These are phyloP conservation scores for Coluber constrictor DNA, from an alignment of 2,797 vertebrate genomes.

Conservation along the genomic window DNA sequence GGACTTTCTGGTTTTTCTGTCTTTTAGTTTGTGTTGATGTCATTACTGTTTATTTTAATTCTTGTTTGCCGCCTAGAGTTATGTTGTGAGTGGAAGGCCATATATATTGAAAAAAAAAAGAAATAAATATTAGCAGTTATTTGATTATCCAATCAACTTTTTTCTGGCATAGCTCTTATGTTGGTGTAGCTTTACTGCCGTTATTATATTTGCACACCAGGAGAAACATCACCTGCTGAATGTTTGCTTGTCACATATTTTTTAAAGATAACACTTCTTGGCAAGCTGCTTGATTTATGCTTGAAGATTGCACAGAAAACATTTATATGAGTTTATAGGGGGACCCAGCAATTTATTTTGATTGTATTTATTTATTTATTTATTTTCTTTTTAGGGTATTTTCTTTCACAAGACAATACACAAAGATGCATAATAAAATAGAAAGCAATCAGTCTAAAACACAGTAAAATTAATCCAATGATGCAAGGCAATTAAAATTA, in stretches of 20 bases:
- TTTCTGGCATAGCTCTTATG: background rate
- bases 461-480: background rate
- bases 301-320: background rate
- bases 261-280: background rate
- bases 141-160: background rate
- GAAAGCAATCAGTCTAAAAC: background rate
- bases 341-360: background rate
- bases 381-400: background rate
- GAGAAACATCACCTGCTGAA: background rate
- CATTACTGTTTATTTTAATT: background rate
- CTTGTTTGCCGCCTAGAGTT: background rate
- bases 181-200: background rate
- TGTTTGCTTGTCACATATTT: background rate
- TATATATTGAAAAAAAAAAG: background rate
- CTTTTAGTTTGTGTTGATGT: background rate
- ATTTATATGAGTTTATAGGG: background rate
- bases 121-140: background rate
- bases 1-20: too few species aligned
- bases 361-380: background rate
- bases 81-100: background rate
- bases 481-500: background rate
- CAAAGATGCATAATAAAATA: background rate
- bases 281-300: background rate
- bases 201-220: background rate
- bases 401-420: background rate